phyloP scores from a whole-genome alignment of 2,113 vertebrate species.

The Ursus arctos region DNA sequence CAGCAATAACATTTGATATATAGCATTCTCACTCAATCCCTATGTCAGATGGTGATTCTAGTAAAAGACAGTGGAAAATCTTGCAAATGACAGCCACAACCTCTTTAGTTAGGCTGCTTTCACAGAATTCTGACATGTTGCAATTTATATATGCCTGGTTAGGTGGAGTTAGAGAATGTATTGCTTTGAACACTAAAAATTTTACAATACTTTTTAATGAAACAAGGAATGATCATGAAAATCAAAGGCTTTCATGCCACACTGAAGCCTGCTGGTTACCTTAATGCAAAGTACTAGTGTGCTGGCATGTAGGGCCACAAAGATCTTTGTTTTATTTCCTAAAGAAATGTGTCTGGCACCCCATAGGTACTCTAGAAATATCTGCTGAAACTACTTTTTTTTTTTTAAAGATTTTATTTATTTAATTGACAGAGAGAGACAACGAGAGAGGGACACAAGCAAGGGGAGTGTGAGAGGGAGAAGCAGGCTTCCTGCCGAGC shows the following conservation, averaged over 20 bases:
- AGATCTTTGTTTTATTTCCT: neutral
- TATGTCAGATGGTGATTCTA: too few species aligned
- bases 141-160: neutral
- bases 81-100: neutral
- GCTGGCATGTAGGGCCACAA: neutral
- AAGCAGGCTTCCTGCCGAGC: too few species aligned
- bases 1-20: neutral
- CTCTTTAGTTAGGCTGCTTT: neutral
- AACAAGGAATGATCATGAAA: neutral
- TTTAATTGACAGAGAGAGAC: too few species aligned
- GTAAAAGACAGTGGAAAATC: neutral
- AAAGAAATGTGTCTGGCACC: neutral
- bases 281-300: neutral
- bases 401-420: too few species aligned
- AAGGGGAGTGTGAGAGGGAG: too few species aligned
- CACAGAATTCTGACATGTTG: neutral
- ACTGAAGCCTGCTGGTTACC: neutral
- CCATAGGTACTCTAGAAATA: neutral
- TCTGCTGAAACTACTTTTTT: neutral
- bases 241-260: neutral
- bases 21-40: neutral
- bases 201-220: neutral
- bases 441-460: too few species aligned
- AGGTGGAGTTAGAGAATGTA: neutral
- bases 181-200: neutral